A percentile compares a stretch with the other conserved stretches of the same genome.
phyloP scores from a whole-genome alignment of 1,140 invertebrate genomes.

The Panulirus ornatus region DNA sequence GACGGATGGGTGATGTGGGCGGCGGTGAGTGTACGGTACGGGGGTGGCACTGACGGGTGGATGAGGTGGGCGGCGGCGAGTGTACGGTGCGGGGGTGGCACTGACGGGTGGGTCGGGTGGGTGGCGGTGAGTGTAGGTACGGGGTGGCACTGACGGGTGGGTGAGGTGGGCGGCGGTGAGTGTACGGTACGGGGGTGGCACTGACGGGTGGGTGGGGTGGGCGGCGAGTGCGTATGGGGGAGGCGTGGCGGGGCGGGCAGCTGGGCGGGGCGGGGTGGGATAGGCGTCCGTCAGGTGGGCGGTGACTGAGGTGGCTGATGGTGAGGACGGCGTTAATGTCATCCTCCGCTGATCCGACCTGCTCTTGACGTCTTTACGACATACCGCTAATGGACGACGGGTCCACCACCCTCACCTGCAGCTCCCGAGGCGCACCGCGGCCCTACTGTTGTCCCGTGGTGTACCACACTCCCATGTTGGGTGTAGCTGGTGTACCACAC shows the following conservation, averaged over 20 bases:
- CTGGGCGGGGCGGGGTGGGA: background rate
- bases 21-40: background rate
- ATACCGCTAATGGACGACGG: conserved; percentile 24
- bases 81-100: background rate
- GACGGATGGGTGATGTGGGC: background rate
- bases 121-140: background rate
- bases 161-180: too few species aligned
- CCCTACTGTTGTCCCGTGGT: too few species aligned
- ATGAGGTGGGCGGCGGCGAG: background rate
- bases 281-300: background rate
- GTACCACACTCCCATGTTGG: too few species aligned
- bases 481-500: too few species aligned
- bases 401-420: background rate
- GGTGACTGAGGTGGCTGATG: background rate
- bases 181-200: background rate
- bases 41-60: too few species aligned
- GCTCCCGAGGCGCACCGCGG: too few species aligned
- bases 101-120: too few species aligned
- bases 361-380: conserved; percentile 37
- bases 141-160: background rate
- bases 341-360: background rate
- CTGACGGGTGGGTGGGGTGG: background rate
- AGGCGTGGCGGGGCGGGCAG: background rate
- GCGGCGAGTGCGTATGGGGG: background rate
- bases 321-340: conserved; percentile 18